Conservation (phyloP, 2,888 invertebrate species). For the Allolobophora icterica region DNA sequence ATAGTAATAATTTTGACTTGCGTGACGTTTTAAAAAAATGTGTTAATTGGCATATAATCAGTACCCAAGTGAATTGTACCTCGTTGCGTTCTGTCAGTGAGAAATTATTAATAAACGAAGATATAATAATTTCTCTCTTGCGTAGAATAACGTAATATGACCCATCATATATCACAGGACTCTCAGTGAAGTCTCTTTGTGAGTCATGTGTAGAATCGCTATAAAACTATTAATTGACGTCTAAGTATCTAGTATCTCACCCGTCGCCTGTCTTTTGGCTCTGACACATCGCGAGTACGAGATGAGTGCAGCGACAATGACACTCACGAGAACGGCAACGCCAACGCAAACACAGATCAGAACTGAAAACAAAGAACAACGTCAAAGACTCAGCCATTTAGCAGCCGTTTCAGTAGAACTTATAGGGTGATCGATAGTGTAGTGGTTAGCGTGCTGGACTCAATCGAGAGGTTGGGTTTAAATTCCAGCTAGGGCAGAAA, state of each 20-base stretch:
- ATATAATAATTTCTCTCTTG: no score
- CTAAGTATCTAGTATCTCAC: not conserved
- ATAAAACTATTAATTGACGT: no score
- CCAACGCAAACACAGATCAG: slow-evolving; percentile 9
- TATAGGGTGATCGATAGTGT: no score
- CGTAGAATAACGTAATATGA: not conserved
- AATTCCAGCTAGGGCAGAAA: no score
- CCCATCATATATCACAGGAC: not conserved
- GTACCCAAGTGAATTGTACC: no score
- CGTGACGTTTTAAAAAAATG: no score
- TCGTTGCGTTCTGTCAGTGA: no score
- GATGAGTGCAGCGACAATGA: not conserved
- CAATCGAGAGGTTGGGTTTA: no score
- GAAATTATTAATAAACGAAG: no score
- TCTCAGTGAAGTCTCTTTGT: not conserved
- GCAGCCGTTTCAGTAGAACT: not conserved
- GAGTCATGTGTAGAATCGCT: not conserved
- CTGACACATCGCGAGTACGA: not conserved
- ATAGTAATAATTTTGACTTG: no score
- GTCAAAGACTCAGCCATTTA: not conserved
- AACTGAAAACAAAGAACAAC: not conserved
- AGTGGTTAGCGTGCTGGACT: no score
- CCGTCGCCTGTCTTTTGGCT: not conserved
- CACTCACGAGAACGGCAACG: not conserved
- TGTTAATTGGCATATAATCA: no score